Base-by-base conservation (phyloP, 2,888 invertebrate genomes). In the Pollenia griseotomentosa region DNA sequence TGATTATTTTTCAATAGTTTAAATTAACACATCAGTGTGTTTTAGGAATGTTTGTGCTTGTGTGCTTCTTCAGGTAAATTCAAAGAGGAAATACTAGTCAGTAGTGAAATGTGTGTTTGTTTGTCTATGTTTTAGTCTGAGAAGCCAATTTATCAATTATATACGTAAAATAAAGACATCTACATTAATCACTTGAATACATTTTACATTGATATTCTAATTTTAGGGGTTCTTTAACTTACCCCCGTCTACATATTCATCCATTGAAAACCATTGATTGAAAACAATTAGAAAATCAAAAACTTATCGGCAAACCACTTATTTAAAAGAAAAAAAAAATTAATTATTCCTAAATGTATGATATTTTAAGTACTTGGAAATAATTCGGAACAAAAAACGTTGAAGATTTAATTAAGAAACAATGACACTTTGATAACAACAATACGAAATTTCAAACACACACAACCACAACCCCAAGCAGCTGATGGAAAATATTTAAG, bases 201-300 rank as follows among this genome's bases (percentile, higher is more conserved):
- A 40, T 71, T 51, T 0, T 9, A 53, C 57, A 44, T 19, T 48
- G 70, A 77, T 51, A 53, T 55, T 57, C 16, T 79, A 51, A 46
- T 70, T 82, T 81, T 33, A 86, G 61, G 86, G 83, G 78, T 86
- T 79, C 57, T 74, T 68, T 55, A 19, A n/a, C 8, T 59, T 33
- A 71, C 63, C 80, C 44, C 40, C 11, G 3, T 14, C 42, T 11
- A 55, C 33, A 33, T 12, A 40, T 23, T 11, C n/a, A 42, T 19
- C 2, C 4, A 42, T 19, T 12, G 33, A 23, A 55, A 12, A 33
- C 46, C 19, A 7, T 40, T 68, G 74, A 40, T 53, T 73, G 23
- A 6, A 12, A 79, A 66, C 73, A 79, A 85, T 77, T 75, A 42
- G n/a, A 74, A 80, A 68, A 73, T 70, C 55, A 46, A 68, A 46